Base-by-base conservation (phyloP, 2,888 invertebrate species). In the Drosophila mimetica region DNA sequence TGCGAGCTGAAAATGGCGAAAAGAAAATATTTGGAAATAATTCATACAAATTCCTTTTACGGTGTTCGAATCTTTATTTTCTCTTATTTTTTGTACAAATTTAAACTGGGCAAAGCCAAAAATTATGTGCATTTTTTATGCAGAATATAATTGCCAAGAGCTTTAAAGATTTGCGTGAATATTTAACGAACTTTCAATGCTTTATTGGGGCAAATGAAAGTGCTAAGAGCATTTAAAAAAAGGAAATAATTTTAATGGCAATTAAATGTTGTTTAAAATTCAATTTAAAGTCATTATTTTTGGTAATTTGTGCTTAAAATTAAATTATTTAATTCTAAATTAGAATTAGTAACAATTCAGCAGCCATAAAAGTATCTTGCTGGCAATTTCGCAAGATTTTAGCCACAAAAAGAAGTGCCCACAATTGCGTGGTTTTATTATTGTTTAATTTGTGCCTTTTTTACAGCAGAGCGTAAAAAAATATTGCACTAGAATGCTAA, bases 401-500 rank as follows among this genome's bases (percentile, higher is more conserved):
- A 13, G 37, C 18, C 18, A 14, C 34, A 41, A 11, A 42, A 39
- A 9, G 3, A n/a, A 3, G 16, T 16, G 20, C 7, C 16, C 18
- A 9, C 34, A 48, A 48, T 37, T 60, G 60, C 16, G 34, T 16
- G 28, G 25, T 48, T 63, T 59, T 61, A 59, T 61, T 42, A 28
- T 42, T 34, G 32, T 25, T 61, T 61, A 30, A 63, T 63, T 50
- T 63, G 18, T 34, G 20, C 55, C 30, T 59, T 60, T 59, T 59
- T 60, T 47, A 61, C 30, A 9, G 44, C 64, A 9, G 34, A 20
- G 16, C 42, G 11, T 70, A 57, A 64, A 79, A 79, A 59, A 71
- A 65, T 51, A 39, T 69, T 59, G 64, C 76, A 72, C 61, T 69
- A 52, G 50, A 51, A 44, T 75, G 80, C 72, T 88, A 83, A 83